Evolutionary conservation across 1,140 invertebrate genomes (phyloP).

Genomic region (Papilio glaucus): DNA sequence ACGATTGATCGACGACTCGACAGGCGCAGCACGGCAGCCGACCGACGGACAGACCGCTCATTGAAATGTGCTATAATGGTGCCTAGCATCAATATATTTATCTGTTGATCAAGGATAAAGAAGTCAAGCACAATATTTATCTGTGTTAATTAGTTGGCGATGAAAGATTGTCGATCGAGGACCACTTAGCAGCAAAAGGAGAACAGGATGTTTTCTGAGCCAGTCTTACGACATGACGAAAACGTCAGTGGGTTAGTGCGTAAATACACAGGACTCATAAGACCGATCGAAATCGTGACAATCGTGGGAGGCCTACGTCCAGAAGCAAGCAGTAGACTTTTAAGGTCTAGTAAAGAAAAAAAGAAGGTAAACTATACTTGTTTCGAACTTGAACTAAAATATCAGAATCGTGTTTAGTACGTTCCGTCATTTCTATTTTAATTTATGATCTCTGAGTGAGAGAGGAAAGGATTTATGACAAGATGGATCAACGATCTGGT

Average conservation of each 20-base stretch:
- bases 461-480: too few species aligned
- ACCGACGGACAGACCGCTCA: background rate
- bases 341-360: too few species aligned
- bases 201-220: background rate
- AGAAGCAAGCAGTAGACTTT: too few species aligned
- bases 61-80: constrained; percentile 14
- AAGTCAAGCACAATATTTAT: background rate
- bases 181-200: background rate
- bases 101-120: background rate
- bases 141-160: background rate
- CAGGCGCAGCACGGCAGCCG: background rate
- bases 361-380: too few species aligned
- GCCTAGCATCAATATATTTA: constrained; percentile 1
- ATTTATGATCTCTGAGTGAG: too few species aligned
- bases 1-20: constrained; percentile 47
- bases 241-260: background rate
- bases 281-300: too few species aligned
- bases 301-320: too few species aligned
- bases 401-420: too few species aligned
- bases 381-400: too few species aligned
- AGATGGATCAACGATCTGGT: too few species aligned
- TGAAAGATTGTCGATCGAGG: background rate
- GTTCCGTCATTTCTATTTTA: too few species aligned
- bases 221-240: background rate
- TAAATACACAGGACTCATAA: too few species aligned